Conservation (phyloP, 2,888 invertebrate species). For the Creontiades dilutus region DNA sequence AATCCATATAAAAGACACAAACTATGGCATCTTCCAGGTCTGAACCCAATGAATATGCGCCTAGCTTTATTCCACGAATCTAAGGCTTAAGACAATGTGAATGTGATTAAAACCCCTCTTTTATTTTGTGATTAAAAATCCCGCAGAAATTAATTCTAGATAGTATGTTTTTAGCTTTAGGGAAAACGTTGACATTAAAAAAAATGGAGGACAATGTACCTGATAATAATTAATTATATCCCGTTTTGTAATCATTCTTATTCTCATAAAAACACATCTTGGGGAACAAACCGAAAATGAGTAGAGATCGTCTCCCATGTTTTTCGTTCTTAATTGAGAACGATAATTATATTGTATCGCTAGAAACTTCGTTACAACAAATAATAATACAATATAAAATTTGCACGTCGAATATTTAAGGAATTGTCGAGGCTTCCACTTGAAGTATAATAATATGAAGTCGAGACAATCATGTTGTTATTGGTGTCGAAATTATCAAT, state of each 20-base stretch:
- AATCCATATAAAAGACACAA: background rate
- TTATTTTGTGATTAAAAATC: background rate
- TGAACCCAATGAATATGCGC: background rate
- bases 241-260: constrained; percentile 24
- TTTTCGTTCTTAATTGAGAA: constrained; percentile 15
- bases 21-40: background rate
- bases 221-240: constrained; percentile 54
- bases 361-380: constrained; percentile 11
- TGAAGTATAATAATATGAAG: background rate
- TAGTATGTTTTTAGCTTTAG: constrained; percentile 41
- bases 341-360: background rate
- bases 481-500: constrained; percentile 49
- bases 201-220: constrained; percentile 55
- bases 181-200: constrained; percentile 48
- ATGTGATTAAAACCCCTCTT: background rate
- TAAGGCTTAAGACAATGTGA: constrained; percentile 19
- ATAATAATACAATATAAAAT: background rate
- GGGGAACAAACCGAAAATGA: constrained; percentile 46
- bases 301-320: background rate
- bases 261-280: background rate
- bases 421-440: background rate
- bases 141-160: background rate
- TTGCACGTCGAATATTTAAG: background rate
- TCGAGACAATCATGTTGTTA: constrained; percentile 37
- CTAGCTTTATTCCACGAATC: background rate